A percentile compares a stretch with the other conserved stretches of the same genome.
Conservation (phyloP, 2,888 invertebrate species). For the Hypolimnas misippus region DNA sequence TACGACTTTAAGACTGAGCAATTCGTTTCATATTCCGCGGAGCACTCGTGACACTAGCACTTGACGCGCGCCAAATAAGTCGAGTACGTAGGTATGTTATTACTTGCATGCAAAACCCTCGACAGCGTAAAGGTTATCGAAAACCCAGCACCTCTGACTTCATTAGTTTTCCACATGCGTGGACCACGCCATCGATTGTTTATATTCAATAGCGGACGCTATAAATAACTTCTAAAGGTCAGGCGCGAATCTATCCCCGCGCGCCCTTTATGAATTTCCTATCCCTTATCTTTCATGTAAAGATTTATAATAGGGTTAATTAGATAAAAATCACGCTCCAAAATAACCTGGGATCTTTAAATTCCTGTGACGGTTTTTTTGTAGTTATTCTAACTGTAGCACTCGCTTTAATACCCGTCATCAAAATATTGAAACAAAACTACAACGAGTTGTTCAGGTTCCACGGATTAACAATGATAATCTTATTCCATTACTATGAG, state of each 20-base stretch:
- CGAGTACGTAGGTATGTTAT: slow-evolving; percentile 25
- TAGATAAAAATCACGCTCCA: neutral
- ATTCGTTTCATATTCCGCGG: slow-evolving; percentile 28
- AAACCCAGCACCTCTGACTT: slow-evolving; percentile 27
- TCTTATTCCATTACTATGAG: slow-evolving; percentile 26
- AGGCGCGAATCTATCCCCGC: slow-evolving; percentile 66
- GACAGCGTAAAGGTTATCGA: slow-evolving; percentile 36
- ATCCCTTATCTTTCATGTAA: slow-evolving; percentile 33
- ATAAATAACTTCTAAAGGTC: slow-evolving; percentile 78
- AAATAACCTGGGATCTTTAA: slow-evolving; percentile 58
- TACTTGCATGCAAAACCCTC: slow-evolving; percentile 11
- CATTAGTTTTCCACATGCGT: slow-evolving; percentile 51
- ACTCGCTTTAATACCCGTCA: slow-evolving; percentile 79
- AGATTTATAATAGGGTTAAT: neutral
- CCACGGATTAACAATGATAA: slow-evolving; percentile 24
- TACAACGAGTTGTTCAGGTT: slow-evolving; percentile 22
- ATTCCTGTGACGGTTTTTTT: slow-evolving; percentile 58
- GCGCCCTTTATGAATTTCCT: slow-evolving; percentile 61
- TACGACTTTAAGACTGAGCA: slow-evolving; percentile 19
- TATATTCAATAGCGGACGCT: slow-evolving; percentile 64
- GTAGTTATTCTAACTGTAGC: slow-evolving; percentile 76
- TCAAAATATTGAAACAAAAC: slow-evolving; percentile 52
- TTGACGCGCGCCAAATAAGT: slow-evolving; percentile 40
- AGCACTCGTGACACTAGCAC: slow-evolving; percentile 19
- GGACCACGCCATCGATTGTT: slow-evolving; percentile 63